phyloP scores from a whole-genome alignment of 2,113 vertebrate genomes.

The Tichodroma muraria region DNA sequence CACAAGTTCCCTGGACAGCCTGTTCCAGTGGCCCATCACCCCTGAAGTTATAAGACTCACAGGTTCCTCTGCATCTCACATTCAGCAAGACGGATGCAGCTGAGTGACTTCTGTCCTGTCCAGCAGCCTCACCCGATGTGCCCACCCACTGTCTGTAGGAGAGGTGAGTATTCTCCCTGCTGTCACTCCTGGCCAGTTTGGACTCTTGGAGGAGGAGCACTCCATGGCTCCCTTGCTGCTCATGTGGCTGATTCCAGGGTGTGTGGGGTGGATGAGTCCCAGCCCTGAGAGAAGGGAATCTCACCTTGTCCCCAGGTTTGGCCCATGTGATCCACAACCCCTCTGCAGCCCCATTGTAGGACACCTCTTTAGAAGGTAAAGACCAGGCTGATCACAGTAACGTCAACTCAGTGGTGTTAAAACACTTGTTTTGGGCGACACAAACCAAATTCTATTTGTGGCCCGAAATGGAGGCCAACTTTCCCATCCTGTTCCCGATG shows the following conservation, averaged over 20 bases:
- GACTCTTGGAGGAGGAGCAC: not conserved
- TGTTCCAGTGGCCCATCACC: too few species aligned
- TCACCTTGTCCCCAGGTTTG: accelerated
- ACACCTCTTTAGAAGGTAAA: not conserved
- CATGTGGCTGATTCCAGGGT: too few species aligned
- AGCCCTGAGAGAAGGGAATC: not conserved
- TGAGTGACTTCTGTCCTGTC: not conserved
- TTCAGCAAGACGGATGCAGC: not conserved
- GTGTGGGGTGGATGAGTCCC: not conserved
- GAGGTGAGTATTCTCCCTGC: not conserved
- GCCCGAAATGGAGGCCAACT: accelerated
- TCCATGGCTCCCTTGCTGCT: not conserved
- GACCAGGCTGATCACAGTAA: not conserved
- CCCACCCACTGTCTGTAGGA: not conserved
- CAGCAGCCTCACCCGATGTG: not conserved
- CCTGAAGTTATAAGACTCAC: not conserved
- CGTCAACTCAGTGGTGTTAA: not conserved
- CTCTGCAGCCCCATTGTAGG: too few species aligned
- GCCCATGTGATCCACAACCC: not conserved
- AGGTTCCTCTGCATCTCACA: not conserved
- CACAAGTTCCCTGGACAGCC: not conserved
- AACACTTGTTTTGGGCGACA: not conserved
- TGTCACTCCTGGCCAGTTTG: not conserved
- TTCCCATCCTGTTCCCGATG: not conserved
- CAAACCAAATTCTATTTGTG: not conserved